Evolutionary conservation across 2,888 invertebrate species (phyloP), one percentile per base, ranked within the genome.

Genomic region (Eupithecia subfuscata): DNA sequence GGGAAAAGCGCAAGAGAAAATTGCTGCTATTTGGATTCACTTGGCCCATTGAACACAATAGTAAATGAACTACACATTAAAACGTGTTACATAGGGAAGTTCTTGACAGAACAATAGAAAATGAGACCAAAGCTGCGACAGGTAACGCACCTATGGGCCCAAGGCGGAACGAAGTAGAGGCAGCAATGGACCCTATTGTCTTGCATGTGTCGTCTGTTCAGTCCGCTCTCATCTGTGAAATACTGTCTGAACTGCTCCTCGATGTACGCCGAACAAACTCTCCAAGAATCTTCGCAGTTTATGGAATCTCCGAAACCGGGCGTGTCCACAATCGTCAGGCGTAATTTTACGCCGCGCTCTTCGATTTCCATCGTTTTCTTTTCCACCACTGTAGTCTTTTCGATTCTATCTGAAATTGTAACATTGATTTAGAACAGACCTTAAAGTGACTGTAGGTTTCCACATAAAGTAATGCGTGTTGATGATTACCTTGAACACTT

Each of bases 181-280:
- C 98, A 99, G 91, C 99, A 99, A 89, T 99, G 99, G 16, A 99
- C 98, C 78, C 99, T 95, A 90, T 98, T 99, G 92, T 99, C 99
- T 86, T 98, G 97, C 89, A 99, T 99, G 90, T 99, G 98, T 86
- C 98, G 96, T 74, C 99, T 95, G 91, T 99, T 99, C 43, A 99
- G 95, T 40, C 99, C 99, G 90, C 98, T 99, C 92, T 99, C 99
- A 85, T 98, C 98, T 2, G 97, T 98, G 89, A 98, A 97, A 88
- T 97, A 97, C 87, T 97, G 97, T 75, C 97, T 95, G 89, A 97
- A 97, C 91, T 98, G 99, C 84, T 98, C 98, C 87, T 99, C 98
- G 80, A 99, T 98, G 89, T 99, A 99, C 52, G 97, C 97, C 48
- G 98, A 97, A 86, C 98, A 98, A 1, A 98, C 97, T 81, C 97